These are phyloP conservation scores for Calonectris borealis DNA, from an alignment of 2,113 vertebrate genomes.

Conservation along the genomic window DNA sequence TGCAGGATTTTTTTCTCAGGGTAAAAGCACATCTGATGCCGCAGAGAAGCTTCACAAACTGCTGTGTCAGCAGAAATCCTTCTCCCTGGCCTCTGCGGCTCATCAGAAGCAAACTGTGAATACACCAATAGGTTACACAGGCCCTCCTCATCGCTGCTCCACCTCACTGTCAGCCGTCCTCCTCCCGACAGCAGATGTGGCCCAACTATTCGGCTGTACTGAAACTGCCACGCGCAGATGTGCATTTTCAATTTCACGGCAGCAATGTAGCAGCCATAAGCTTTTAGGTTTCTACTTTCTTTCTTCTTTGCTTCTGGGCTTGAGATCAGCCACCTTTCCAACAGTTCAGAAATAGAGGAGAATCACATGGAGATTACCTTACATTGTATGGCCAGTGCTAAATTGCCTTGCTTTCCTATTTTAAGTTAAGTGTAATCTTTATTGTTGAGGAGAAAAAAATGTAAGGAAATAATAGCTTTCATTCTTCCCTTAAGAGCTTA, in stretches of 20 bases:
- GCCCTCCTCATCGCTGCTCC: background rate
- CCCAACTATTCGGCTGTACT: background rate
- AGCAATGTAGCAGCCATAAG: background rate
- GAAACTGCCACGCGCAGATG: background rate
- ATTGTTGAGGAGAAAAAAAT: background rate
- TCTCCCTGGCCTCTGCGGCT: background rate
- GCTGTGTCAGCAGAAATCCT: background rate
- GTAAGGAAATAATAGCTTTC: background rate
- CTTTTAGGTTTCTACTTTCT: background rate
- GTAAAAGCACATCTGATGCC: background rate
- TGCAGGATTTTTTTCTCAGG: background rate
- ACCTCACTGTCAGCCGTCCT: background rate
- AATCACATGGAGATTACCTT: background rate
- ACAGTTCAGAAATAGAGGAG: background rate
- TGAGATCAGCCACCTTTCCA: background rate
- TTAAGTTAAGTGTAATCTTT: background rate
- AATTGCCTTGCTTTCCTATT: background rate
- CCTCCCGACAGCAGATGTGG: background rate
- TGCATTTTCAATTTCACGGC: background rate
- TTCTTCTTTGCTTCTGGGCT: background rate
- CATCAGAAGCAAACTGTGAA: background rate
- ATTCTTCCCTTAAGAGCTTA: background rate
- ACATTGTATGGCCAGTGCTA: background rate
- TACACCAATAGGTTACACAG: background rate
- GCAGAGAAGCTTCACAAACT: background rate